Evolutionary conservation across 2,113 vertebrate genomes (phyloP).

Genomic region (Maccullochella peelii): DNA sequence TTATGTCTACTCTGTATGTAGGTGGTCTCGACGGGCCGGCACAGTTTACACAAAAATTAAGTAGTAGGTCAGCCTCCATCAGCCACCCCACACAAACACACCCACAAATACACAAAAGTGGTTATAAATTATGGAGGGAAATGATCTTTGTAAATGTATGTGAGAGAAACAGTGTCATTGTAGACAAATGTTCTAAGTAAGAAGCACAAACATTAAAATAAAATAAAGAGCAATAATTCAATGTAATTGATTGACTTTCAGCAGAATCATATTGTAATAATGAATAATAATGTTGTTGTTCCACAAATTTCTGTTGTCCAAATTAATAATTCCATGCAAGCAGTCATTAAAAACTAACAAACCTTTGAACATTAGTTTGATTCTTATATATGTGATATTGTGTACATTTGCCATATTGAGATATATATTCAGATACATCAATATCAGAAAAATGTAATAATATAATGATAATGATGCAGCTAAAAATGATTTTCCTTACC

Average conservation of each 20-base stretch:
- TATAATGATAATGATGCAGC: background rate
- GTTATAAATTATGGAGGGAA: background rate
- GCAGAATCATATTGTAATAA: background rate
- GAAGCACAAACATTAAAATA: background rate
- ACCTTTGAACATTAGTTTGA: background rate
- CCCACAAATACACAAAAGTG: background rate
- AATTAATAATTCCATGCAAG: background rate
- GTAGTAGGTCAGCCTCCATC: slow-evolving; percentile 39
- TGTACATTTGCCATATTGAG: background rate
- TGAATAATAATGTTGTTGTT: background rate
- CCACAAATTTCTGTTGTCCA: background rate
- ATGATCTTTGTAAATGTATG: background rate
- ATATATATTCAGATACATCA: background rate
- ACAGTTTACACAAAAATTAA: slow-evolving; percentile 41
- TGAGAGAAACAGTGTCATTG: background rate
- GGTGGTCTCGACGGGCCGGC: background rate
- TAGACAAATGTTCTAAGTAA: background rate
- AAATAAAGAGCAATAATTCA: background rate
- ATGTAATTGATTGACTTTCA: background rate
- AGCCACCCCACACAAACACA: slow-evolving; percentile 1
- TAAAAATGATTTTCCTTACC: background rate
- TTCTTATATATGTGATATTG: background rate
- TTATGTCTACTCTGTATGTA: slow-evolving; percentile 50
- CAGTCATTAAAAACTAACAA: background rate
- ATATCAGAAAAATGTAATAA: background rate